A percentile compares a stretch with the other conserved stretches of the same genome.
These are phyloP conservation scores for Gortyna flavago DNA, from an alignment of 2,888 invertebrate genomes.

Conservation along the genomic window DNA sequence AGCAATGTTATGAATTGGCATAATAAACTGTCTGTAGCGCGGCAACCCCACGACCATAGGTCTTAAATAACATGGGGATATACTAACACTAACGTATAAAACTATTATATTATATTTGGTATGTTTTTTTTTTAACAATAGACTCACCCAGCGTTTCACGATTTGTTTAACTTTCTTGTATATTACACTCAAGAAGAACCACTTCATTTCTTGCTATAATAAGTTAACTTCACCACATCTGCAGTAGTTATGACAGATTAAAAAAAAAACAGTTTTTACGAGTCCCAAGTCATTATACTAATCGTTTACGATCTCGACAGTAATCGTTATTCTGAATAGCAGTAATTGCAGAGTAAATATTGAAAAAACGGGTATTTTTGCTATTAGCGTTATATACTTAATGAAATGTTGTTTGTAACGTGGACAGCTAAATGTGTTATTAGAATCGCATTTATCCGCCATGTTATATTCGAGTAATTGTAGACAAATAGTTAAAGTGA, in stretches of 20 bases:
- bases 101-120: not conserved
- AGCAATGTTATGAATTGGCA: constrained; percentile 41
- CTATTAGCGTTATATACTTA: constrained; percentile 36
- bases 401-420: constrained; percentile 27
- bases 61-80: constrained; percentile 20
- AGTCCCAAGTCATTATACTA: constrained; percentile 56
- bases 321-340: constrained; percentile 43
- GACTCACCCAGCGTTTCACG: constrained; percentile 54
- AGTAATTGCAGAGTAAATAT: constrained; percentile 60
- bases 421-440: constrained; percentile 36
- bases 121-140: not conserved
- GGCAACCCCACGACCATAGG: no score
- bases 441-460: constrained; percentile 35
- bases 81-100: constrained; percentile 4
- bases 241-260: constrained; percentile 44
- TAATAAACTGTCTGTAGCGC: no score
- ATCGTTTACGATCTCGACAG: constrained; percentile 43
- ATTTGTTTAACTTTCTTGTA: constrained; percentile 60
- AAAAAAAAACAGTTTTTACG: constrained; percentile 37
- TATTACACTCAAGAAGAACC: constrained; percentile 52
- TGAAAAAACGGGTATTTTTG: constrained; percentile 48
- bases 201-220: constrained; percentile 52
- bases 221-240: constrained; percentile 49
- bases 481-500: constrained; percentile 29
- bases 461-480: constrained; percentile 24